These are phyloP conservation scores for Ascaphus truei DNA, from an alignment of 2,113 vertebrate genomes.

Conservation along the genomic window DNA sequence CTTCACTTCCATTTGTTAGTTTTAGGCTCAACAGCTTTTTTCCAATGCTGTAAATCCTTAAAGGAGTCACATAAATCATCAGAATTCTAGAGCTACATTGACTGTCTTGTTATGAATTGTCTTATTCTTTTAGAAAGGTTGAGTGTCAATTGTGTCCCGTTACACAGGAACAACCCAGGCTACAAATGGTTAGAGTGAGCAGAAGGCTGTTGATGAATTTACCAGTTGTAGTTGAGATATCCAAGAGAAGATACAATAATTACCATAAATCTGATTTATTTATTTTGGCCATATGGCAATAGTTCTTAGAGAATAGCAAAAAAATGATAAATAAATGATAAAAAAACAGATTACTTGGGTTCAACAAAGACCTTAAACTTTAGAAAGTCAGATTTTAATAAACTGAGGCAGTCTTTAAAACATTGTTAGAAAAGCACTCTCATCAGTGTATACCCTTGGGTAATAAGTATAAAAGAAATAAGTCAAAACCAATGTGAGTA, in stretches of 20 bases:
- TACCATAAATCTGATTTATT: constrained; percentile 43
- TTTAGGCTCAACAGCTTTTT: background rate
- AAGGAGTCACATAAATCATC: constrained; percentile 11
- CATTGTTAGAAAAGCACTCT: too few relatives aligned
- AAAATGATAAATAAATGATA: too few relatives aligned
- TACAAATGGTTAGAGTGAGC: constrained; percentile 49
- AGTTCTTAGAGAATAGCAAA: background rate
- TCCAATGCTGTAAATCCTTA: constrained; percentile 13
- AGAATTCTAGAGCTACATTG: constrained; percentile 18
- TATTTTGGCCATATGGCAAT: constrained; percentile 39
- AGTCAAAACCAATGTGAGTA: too few relatives aligned
- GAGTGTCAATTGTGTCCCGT: background rate
- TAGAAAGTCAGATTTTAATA: too few relatives aligned
- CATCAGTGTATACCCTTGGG: too few relatives aligned
- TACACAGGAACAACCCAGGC: background rate
- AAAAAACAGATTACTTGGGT: too few relatives aligned
- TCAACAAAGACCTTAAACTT: too few relatives aligned
- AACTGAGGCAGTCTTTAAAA: too few relatives aligned
- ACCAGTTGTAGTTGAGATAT: constrained; percentile 9
- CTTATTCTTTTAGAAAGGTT: background rate
- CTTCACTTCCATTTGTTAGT: background rate
- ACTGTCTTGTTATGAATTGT: constrained; percentile 13
- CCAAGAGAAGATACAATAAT: constrained; percentile 36
- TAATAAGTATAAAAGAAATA: too few relatives aligned
- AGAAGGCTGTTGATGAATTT: constrained; percentile 47